Conservation (phyloP, 1,140 invertebrate genomes). For the Dendroctonus ponderosae region DNA sequence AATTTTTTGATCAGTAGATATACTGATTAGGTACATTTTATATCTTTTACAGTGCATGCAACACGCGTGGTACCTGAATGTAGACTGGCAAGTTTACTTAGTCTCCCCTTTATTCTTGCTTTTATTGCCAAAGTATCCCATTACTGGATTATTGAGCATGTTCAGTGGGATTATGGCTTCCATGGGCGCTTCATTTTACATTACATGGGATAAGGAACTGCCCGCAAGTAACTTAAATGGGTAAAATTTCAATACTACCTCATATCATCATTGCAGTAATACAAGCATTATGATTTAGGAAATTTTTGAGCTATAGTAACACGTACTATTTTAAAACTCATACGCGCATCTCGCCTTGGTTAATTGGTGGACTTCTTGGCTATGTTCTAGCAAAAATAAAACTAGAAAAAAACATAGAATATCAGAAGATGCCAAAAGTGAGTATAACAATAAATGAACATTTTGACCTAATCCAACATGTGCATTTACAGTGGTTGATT, state of each 20-base stretch:
- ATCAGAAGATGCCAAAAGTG: constrained; percentile 1
- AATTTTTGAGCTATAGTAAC: constrained; percentile 12
- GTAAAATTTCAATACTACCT: not conserved
- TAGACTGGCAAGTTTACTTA: constrained; percentile 69
- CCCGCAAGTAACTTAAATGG: not conserved
- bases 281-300: not conserved
- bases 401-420: constrained; percentile 1
- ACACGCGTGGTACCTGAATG: constrained; percentile 56
- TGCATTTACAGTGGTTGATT: constrained; percentile 12
- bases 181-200: constrained; percentile 18
- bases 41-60: constrained; percentile 54
- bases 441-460: not conserved
- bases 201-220: constrained; percentile 27
- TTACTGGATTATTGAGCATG: constrained; percentile 19
- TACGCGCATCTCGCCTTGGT: constrained; percentile 56
- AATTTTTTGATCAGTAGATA: not conserved
- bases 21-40: not conserved
- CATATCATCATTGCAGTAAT: not conserved
- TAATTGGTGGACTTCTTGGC: constrained; percentile 60
- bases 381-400: constrained; percentile 46
- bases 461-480: not conserved
- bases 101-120: constrained; percentile 54
- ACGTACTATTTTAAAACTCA: constrained; percentile 46
- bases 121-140: constrained; percentile 37
- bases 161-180: constrained; percentile 2